phyloP scores from a whole-genome alignment of 2,888 invertebrate genomes.

The Pyrgus malvae region DNA sequence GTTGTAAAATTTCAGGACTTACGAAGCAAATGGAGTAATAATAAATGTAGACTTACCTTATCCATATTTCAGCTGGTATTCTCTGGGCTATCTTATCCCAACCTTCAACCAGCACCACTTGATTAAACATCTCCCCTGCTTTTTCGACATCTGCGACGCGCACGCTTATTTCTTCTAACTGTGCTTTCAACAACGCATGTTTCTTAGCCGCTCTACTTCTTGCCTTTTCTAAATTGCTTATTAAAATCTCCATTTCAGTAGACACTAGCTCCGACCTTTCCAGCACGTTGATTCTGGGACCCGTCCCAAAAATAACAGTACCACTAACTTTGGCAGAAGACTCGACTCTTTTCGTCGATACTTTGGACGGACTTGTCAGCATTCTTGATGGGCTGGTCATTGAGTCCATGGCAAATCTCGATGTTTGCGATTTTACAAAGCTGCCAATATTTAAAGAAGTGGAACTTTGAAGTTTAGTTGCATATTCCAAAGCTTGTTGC shows the following conservation, averaged over 20 bases:
- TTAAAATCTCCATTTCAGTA: constrained; percentile 74
- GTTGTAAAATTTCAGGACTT: background rate
- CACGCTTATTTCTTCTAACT: constrained; percentile 80
- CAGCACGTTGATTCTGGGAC: constrained; percentile 72
- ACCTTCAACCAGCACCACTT: constrained; percentile 74
- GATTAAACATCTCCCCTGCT: constrained; percentile 70
- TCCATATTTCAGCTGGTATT: constrained; percentile 83
- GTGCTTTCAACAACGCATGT: constrained; percentile 68
- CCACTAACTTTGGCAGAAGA: constrained; percentile 62
- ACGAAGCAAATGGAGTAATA: background rate
- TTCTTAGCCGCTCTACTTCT: constrained; percentile 55
- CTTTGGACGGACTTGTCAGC: constrained; percentile 43
- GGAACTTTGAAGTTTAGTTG: constrained; percentile 51
- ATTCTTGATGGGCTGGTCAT: constrained; percentile 52
- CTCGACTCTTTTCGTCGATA: constrained; percentile 58
- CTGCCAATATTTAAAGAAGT: constrained; percentile 51
- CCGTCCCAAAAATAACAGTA: constrained; percentile 54
- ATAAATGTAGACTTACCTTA: constrained; percentile 44
- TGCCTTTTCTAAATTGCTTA: constrained; percentile 49
- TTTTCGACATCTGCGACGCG: constrained; percentile 75
- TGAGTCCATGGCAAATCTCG: constrained; percentile 50
- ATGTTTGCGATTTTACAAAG: constrained; percentile 54
- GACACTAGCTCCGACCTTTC: constrained; percentile 76
- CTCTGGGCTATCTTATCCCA: constrained; percentile 82
- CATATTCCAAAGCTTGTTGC: constrained; percentile 66